Evolutionary conservation across 2,113 vertebrate genomes (phyloP).

Genomic region (Herpailurus yagouaroundi): DNA sequence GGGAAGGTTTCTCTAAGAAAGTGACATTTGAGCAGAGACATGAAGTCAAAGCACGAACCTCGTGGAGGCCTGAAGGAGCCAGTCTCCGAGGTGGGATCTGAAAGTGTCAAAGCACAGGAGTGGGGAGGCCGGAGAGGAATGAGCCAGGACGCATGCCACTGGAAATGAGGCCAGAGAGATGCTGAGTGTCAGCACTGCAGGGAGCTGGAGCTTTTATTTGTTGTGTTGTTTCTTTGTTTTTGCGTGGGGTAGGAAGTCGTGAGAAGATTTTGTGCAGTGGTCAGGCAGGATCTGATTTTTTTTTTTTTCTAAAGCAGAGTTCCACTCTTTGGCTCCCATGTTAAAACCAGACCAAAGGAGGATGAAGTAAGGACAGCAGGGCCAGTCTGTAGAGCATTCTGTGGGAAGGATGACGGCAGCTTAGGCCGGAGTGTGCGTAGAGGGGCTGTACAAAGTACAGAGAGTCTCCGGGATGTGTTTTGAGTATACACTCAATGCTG

Average conservation of each 20-base stretch:
- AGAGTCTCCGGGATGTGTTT: not conserved
- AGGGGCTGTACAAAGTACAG: not conserved
- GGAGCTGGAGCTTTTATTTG: too few relatives aligned
- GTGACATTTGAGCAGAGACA: not conserved
- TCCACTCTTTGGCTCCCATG: not conserved
- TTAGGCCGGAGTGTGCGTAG: not conserved
- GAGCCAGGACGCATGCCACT: fast-evolving
- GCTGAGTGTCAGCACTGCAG: fast-evolving
- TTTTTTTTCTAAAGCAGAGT: not conserved
- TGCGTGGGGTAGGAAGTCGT: not conserved
- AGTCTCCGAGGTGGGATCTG: fast-evolving
- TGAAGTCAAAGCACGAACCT: not conserved
- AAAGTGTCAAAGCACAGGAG: not conserved
- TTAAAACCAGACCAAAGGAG: not conserved
- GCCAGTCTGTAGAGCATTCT: fast-evolving
- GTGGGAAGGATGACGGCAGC: not conserved
- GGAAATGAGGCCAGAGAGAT: not conserved
- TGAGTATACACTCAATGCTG: not conserved
- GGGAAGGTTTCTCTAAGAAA: not conserved
- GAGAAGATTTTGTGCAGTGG: not conserved
- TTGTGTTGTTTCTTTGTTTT: not conserved
- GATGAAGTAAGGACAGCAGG: not conserved
- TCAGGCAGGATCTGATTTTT: not conserved
- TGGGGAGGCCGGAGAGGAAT: fast-evolving
- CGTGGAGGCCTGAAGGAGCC: not conserved